Evolutionary conservation across 2,888 invertebrate genomes (phyloP).

Genomic region (Pheosia gnoma): DNA sequence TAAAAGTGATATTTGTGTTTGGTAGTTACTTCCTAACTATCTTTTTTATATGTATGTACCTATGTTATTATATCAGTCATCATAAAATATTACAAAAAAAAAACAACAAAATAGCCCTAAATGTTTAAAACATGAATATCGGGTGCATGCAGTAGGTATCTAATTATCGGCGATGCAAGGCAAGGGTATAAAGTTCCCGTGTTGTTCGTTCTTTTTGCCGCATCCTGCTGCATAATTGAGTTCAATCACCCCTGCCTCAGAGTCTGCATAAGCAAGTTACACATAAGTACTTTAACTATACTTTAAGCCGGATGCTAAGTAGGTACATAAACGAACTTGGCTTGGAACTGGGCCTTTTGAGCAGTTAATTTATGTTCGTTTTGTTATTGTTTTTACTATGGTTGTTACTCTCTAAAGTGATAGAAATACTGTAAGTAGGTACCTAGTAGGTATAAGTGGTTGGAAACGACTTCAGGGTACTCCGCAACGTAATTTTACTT

Average conservation of each 20-base stretch:
- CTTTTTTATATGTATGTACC: no score
- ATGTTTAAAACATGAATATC: neutral
- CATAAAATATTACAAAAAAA: neutral
- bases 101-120: neutral
- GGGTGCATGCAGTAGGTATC: slow-evolving; percentile 3
- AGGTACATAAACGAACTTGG: no score
- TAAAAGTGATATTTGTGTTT: no score
- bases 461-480: no score
- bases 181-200: slow-evolving; percentile 21
- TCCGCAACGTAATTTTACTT: no score
- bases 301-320: no score
- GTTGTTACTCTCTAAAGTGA: no score
- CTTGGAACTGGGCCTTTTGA: neutral
- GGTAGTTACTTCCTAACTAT: no score
- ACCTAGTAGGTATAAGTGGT: no score
- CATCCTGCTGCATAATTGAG: slow-evolving; percentile 36
- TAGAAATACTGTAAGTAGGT: no score
- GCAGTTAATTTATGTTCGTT: neutral
- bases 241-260: slow-evolving; percentile 30
- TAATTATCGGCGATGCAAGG: slow-evolving; percentile 22
- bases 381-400: no score
- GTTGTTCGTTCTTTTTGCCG: slow-evolving; percentile 26
- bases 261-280: neutral
- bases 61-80: no score
- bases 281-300: neutral